Percentiles rank a stretch among this genome's conserved stretches.
Evolutionary conservation across 2,888 invertebrate species (phyloP).

Genomic region (Fragum whitleyi): DNA sequence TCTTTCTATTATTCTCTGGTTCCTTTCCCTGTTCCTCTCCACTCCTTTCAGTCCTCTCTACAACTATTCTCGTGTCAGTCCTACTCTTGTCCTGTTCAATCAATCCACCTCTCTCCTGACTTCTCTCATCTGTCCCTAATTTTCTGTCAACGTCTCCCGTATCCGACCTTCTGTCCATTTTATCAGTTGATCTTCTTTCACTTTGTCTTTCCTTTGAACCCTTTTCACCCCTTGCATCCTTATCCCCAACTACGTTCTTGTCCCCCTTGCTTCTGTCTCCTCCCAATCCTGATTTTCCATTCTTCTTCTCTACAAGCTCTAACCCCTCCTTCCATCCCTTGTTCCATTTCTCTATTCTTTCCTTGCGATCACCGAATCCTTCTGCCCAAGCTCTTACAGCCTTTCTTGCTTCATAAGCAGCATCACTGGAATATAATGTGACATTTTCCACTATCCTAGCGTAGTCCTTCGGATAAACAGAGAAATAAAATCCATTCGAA

Average conservation of each 20-base stretch:
- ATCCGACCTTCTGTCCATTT: too few species aligned
- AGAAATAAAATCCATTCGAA: constrained; percentile 34
- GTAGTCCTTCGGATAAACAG: constrained; percentile 33
- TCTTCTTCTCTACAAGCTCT: neutral
- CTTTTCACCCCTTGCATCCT: too few species aligned
- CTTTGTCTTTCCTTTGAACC: too few species aligned
- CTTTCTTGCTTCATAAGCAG: constrained; percentile 23
- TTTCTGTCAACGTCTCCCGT: too few species aligned
- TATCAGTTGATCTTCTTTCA: too few species aligned
- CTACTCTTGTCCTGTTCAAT: neutral
- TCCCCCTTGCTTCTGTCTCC: neutral
- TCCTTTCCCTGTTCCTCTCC: neutral
- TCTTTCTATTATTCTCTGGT: too few species aligned
- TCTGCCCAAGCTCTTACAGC: constrained; percentile 36
- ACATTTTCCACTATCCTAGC: constrained; percentile 11
- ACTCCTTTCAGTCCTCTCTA: neutral
- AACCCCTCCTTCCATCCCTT: constrained; percentile 32
- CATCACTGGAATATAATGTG: constrained; percentile 4
- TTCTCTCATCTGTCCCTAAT: neutral
- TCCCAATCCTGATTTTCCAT: neutral
- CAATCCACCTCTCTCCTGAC: neutral
- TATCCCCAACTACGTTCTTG: neutral
- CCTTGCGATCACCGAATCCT: constrained; percentile 22
- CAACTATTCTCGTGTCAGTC: too few species aligned
- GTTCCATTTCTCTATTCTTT: constrained; percentile 26